Evolutionary conservation across 35 echinoderm and acorn worm genomes (phyloP).

Genomic region (Amphiura filiformis): DNA sequence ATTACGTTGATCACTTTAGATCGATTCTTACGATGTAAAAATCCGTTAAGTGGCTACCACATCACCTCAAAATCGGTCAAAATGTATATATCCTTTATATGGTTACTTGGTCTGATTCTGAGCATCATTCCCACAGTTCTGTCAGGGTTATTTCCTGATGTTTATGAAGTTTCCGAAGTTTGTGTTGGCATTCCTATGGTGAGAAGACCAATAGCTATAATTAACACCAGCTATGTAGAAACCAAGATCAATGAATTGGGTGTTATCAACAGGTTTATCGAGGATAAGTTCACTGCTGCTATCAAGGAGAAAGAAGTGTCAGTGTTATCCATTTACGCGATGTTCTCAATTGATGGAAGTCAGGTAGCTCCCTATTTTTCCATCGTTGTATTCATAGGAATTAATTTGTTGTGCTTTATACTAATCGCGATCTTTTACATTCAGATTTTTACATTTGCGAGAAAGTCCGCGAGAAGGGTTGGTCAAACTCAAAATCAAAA

Average conservation of each 20-base stretch:
- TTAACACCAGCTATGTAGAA: neutral
- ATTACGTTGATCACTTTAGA: conserved; percentile 12
- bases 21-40: neutral
- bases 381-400: neutral
- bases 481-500: neutral
- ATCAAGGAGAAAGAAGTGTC: neutral
- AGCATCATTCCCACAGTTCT: neutral
- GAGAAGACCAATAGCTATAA: neutral
- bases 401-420: neutral
- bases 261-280: neutral
- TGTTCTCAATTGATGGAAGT: neutral
- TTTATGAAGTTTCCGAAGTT: neutral
- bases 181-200: neutral
- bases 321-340: neutral
- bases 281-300: neutral
- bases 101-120: neutral
- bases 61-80: neutral
- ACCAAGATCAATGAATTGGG: neutral
- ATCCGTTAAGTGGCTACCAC: neutral
- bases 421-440: neutral
- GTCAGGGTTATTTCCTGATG: neutral
- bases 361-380: neutral
- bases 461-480: neutral
- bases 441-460: neutral
- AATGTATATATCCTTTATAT: neutral